phyloP scores from a whole-genome alignment of 2,113 vertebrate genomes.

The Antechinus flavipes region DNA sequence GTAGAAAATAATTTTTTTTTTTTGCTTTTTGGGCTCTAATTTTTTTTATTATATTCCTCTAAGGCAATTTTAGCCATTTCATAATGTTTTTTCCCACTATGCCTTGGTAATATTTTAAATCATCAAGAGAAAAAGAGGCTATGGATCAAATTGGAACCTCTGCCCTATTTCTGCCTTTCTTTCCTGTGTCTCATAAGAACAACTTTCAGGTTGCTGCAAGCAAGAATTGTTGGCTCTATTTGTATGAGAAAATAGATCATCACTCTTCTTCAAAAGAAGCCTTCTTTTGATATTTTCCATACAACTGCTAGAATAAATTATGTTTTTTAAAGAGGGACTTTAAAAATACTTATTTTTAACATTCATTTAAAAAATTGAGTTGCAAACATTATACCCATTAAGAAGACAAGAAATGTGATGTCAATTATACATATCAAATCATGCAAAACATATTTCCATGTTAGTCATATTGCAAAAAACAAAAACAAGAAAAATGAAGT shows the following conservation, averaged over 20 bases:
- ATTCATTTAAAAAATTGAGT: neutral
- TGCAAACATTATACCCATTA: neutral
- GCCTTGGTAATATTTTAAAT: neutral
- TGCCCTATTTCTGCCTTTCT: neutral
- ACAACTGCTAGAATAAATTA: neutral
- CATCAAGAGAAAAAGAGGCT: neutral
- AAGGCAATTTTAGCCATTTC: neutral
- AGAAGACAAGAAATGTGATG: neutral
- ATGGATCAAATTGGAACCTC: neutral
- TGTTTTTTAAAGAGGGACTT: neutral
- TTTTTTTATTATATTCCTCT: neutral
- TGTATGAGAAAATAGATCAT: neutral
- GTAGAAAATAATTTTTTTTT: neutral
- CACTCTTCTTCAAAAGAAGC: neutral
- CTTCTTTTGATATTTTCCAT: neutral
- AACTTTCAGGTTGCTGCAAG: neutral
- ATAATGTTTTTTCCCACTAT: constrained; percentile 20
- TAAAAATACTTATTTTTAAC: too few relatives aligned
- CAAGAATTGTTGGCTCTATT: neutral
- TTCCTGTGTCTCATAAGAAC: neutral
- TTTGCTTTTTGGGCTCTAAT: neutral
- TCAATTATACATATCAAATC: neutral
- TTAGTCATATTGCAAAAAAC: neutral
- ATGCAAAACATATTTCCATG: neutral
- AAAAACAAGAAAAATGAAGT: neutral